phyloP scores from a whole-genome alignment of 2,797 vertebrate genomes.

The Coilia nasus region DNA sequence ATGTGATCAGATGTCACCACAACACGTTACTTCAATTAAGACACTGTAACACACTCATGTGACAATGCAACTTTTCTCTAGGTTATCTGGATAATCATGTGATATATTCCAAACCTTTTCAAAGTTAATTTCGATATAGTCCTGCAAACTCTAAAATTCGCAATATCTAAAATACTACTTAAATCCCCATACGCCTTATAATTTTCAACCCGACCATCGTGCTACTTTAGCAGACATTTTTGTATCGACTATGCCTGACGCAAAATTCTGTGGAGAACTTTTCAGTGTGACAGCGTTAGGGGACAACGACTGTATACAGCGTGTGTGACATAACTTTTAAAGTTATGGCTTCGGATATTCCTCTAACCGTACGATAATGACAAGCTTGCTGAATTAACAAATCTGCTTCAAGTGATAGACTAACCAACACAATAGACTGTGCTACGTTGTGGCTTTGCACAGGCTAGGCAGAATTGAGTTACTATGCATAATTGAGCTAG shows the following conservation, averaged over 20 bases:
- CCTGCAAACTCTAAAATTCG: neutral
- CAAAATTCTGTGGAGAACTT: neutral
- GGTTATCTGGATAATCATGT: too few species aligned
- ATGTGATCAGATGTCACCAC: slow-evolving; percentile 41
- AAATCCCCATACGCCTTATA: neutral
- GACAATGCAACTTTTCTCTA: neutral
- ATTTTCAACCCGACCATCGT: neutral
- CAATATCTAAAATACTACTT: too few species aligned
- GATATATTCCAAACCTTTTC: too few species aligned
- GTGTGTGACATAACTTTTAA: too few species aligned
- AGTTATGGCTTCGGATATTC: too few species aligned
- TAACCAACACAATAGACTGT: neutral
- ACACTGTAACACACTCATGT: slow-evolving; percentile 4
- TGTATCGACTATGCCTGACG: neutral
- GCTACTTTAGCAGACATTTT: neutral
- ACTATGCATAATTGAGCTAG: neutral
- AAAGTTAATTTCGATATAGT: neutral
- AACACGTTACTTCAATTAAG: slow-evolving; percentile 37
- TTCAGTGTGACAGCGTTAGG: too few species aligned
- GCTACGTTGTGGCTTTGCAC: neutral
- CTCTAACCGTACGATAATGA: too few species aligned
- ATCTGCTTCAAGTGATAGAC: too few species aligned
- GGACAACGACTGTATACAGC: too few species aligned
- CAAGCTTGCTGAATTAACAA: too few species aligned
- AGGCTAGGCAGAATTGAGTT: too few species aligned